Percentiles rank a stretch among this genome's conserved stretches.
Conservation (phyloP, 1,140 invertebrate species). For the Epicauta chinensis region DNA sequence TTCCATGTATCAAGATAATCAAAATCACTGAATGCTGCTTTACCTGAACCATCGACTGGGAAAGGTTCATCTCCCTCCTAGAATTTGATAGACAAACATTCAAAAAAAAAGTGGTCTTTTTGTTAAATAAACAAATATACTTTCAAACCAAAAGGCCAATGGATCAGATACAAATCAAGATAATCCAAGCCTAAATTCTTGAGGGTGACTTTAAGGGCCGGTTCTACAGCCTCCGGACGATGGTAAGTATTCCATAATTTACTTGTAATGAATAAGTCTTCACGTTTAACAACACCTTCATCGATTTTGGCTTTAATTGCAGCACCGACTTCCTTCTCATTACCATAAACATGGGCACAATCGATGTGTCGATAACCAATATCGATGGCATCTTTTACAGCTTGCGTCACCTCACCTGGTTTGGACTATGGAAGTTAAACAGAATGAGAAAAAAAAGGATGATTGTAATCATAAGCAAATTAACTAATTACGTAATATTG, state of each 20-base stretch:
- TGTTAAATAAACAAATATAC: neutral
- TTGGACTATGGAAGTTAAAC: slow-evolving; percentile 3
- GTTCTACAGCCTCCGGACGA: slow-evolving; percentile 52
- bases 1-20: slow-evolving; percentile 65
- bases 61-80: slow-evolving; percentile 44
- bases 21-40: slow-evolving; percentile 41
- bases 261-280: slow-evolving; percentile 60
- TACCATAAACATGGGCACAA: slow-evolving; percentile 61
- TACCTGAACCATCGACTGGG: slow-evolving; percentile 43
- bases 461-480: too few species aligned
- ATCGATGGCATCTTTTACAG: slow-evolving; percentile 69
- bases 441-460: too few species aligned
- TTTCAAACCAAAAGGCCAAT: slow-evolving; percentile 61
- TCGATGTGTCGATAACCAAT: slow-evolving; percentile 67
- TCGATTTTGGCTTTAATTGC: slow-evolving; percentile 66
- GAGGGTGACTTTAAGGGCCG: slow-evolving; percentile 55
- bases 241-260: slow-evolving; percentile 67
- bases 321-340: slow-evolving; percentile 77
- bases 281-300: slow-evolving; percentile 60
- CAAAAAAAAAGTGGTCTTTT: neutral
- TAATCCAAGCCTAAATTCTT: slow-evolving; percentile 61
- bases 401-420: slow-evolving; percentile 53
- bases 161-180: slow-evolving; percentile 72
- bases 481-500: too few species aligned
- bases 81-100: slow-evolving; percentile 6